Evolutionary conservation across 2,888 invertebrate genomes (phyloP).

Genomic region (Pollenia labialis): DNA sequence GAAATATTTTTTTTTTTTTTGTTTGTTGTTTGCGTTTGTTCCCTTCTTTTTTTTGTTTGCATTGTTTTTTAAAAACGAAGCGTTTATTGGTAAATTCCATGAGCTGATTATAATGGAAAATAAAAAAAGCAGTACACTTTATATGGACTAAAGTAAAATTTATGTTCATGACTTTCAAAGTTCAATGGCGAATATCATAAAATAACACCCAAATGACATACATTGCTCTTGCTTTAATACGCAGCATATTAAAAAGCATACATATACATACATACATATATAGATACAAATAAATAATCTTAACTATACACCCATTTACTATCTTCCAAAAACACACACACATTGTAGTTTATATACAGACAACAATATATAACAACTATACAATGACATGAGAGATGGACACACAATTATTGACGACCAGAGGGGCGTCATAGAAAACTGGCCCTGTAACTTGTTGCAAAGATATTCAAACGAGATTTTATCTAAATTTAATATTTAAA

Average conservation of each 20-base stretch:
- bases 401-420: neutral
- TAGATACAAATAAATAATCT: constrained; percentile 19
- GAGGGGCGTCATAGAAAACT: neutral
- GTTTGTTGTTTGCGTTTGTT: constrained; percentile 6
- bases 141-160: constrained; percentile 76
- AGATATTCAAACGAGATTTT: neutral
- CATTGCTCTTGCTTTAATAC: constrained; percentile 46
- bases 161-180: constrained; percentile 79
- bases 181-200: constrained; percentile 81
- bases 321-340: neutral
- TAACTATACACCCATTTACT: constrained; percentile 34
- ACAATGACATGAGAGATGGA: constrained; percentile 7
- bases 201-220: constrained; percentile 76
- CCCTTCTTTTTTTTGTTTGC: neutral
- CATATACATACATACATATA: neutral
- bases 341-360: neutral
- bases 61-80: constrained; percentile 41
- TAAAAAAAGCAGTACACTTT: constrained; percentile 57
- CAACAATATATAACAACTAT: constrained; percentile 28
- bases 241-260: constrained; percentile 66
- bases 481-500: no score
- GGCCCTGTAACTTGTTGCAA: neutral
- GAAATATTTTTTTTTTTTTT: constrained; percentile 5
- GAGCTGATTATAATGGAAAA: constrained; percentile 69
- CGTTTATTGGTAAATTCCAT: constrained; percentile 66